phyloP scores from a whole-genome alignment of 2,113 vertebrate genomes.

The Balaeniceps rex region DNA sequence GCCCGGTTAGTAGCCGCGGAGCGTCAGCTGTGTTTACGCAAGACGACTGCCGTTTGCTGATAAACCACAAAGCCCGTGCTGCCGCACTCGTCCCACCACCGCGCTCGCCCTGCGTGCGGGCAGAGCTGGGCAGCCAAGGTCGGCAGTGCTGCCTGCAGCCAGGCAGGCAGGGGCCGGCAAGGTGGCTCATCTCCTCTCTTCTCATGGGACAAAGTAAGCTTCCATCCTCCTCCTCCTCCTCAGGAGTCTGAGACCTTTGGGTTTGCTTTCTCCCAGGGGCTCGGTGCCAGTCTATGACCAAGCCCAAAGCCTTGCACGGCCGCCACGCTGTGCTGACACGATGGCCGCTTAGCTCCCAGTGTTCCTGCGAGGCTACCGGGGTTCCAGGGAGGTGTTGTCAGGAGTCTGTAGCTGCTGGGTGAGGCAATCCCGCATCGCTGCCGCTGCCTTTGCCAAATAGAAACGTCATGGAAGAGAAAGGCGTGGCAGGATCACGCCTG shows the following conservation, averaged over 20 bases:
- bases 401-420: background rate
- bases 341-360: rapidly evolving
- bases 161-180: background rate
- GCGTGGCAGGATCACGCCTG: rapidly evolving
- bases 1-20: background rate
- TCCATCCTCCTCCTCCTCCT: background rate
- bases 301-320: rapidly evolving
- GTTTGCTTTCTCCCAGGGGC: background rate
- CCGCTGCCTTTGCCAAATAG: background rate
- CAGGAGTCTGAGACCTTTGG: background rate
- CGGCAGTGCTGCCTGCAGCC: background rate
- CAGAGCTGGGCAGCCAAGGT: background rate
- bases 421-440: background rate
- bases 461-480: background rate
- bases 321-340: no score
- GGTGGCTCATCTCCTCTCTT: background rate
- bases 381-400: rapidly evolving
- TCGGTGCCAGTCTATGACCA: rapidly evolving
- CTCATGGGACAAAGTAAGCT: background rate
- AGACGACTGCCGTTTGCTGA: background rate
- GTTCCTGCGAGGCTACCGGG: rapidly evolving
- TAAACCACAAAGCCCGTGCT: background rate
- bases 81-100: background rate
- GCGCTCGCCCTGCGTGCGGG: background rate
- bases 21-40: background rate